A percentile compares a stretch with the other conserved stretches of the same genome.
These are phyloP conservation scores for Lasioglossum baleicum DNA, from an alignment of 1,140 invertebrate genomes.

Conservation along the genomic window DNA sequence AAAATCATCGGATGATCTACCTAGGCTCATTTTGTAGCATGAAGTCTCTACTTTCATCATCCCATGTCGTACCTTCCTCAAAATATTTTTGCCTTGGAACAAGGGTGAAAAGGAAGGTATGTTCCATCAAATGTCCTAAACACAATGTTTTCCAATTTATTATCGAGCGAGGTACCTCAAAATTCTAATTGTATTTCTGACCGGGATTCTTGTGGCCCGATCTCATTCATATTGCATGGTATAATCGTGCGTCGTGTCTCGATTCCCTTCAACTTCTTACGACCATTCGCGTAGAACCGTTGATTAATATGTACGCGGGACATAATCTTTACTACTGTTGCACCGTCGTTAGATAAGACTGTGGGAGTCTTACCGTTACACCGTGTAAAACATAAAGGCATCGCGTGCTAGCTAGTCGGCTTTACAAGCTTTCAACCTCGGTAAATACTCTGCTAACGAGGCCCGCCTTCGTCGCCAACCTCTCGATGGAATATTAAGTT, in stretches of 20 bases:
- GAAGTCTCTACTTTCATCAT: too few relatives aligned
- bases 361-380: constrained; percentile 57
- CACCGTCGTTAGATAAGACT: constrained; percentile 46
- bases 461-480: neutral
- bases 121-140: neutral
- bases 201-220: neutral
- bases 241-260: constrained; percentile 18
- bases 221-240: constrained; percentile 39
- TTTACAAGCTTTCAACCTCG: constrained; percentile 37
- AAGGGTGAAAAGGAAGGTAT: too few relatives aligned
- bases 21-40: too few relatives aligned
- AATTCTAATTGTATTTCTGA: constrained; percentile 27
- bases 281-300: constrained; percentile 37
- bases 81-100: too few relatives aligned
- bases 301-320: constrained; percentile 59
- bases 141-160: neutral
- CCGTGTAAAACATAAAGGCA: constrained; percentile 51
- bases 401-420: constrained; percentile 20
- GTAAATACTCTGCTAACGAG: neutral
- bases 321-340: constrained; percentile 53
- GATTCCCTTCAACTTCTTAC: constrained; percentile 15
- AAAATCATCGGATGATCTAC: too few relatives aligned
- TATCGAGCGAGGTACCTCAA: constrained; percentile 2
- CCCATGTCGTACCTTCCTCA: too few relatives aligned
- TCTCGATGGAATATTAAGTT: constrained; percentile 1